Base-by-base conservation (phyloP, 2,888 invertebrate genomes). In the Drosophila cognata region DNA sequence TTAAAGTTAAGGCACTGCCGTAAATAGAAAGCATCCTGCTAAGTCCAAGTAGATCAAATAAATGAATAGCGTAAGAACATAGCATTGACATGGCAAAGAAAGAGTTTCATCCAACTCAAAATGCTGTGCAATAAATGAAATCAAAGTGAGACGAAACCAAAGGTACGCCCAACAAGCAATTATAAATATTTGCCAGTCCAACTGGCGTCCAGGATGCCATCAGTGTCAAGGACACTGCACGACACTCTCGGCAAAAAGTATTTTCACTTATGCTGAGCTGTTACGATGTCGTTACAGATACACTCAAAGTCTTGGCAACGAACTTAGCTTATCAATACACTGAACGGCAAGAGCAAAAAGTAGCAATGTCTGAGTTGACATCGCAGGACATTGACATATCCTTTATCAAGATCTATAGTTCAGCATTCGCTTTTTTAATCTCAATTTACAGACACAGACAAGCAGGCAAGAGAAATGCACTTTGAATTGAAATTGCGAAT, bases 181-280 rank as follows among this genome's bases (percentile, higher is more conserved):
- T 83, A 74, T 77, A 77, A 72, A 62, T 75, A 60, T 71, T 70
- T 63, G 29, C 29, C 35, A 61, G 60, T 58, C 66, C 62, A 48
- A 61, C 66, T 46, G 59, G 53, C 56, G 46, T 16, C 50, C 46
- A 35, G 48, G 41, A 43, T 61, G 67, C 31, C 53, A 64, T 66
- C 81, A 77, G 52, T 72, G 78, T 83, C 84, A 78, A 78, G 84
- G 75, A 64, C 78, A 70, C 65, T 68, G 46, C 41, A 50, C n/a
- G 68, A 21, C 70, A 28, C 28, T 28, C 28, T n/a, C 41, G 56
- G 60, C 63, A 65, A 63, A 53, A 56, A 58, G 53, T 67, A 69
- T 63, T 82, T 67, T 74, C 74, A 71, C 77, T 77, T 69, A 56
- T 50, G 59, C 65, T 69, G 66, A 67, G 77, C 77, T 60, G 61